phyloP scores from a whole-genome alignment of 2,797 vertebrate species.

The Muscicapa striata region DNA sequence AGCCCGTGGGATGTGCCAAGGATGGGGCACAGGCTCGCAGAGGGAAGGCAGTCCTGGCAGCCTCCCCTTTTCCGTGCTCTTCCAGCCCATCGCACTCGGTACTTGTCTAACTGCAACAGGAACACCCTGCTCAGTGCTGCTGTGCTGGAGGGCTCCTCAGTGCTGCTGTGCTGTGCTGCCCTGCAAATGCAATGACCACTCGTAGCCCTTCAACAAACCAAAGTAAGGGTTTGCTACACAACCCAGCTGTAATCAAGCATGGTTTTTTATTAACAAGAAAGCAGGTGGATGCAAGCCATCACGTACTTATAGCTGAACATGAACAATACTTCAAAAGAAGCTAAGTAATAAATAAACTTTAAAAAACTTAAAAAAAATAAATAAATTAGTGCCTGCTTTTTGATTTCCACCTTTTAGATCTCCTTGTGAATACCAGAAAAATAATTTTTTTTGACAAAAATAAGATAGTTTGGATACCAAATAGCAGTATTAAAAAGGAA shows the following conservation, averaged over 20 bases:
- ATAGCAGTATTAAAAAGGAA: background rate
- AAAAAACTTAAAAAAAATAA: background rate
- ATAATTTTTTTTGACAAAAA: background rate
- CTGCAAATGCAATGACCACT: background rate
- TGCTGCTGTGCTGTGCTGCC: background rate
- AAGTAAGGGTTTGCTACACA: background rate
- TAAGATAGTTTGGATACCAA: background rate
- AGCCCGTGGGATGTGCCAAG: accelerated
- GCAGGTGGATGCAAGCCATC: background rate
- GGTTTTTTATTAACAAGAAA: background rate
- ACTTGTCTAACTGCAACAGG: background rate
- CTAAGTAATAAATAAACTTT: background rate
- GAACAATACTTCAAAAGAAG: background rate
- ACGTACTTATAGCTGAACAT: background rate
- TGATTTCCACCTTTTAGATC: background rate
- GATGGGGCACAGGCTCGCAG: background rate
- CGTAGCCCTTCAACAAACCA: background rate
- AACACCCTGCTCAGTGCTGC: background rate
- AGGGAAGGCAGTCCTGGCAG: background rate
- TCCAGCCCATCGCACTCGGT: too few relatives aligned
- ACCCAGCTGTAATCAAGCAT: background rate
- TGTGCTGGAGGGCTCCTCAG: background rate
- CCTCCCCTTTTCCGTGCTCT: accelerated
- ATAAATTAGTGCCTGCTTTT: background rate
- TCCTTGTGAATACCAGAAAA: background rate